These are phyloP conservation scores for Pteronotus mesoamericanus DNA, from an alignment of 2,797 vertebrate species.

Conservation along the genomic window DNA sequence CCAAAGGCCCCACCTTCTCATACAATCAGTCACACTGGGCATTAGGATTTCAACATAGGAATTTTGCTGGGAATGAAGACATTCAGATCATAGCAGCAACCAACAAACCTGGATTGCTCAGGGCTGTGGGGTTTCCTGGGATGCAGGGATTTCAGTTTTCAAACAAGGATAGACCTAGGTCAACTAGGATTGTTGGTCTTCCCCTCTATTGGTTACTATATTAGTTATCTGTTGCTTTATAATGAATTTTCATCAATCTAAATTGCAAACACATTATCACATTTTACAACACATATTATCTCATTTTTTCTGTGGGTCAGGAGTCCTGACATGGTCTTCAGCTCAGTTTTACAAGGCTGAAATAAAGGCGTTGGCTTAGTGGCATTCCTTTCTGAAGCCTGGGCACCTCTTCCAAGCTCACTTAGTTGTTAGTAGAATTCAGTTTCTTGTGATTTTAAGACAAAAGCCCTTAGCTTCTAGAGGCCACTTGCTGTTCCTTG, in stretches of 20 bases:
- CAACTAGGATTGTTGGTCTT: background rate
- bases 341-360: background rate
- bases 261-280: background rate
- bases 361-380: background rate
- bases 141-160: background rate
- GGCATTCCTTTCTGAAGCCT: background rate
- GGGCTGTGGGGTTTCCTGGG: background rate
- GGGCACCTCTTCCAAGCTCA: background rate
- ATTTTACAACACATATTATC: background rate
- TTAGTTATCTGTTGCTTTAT: background rate
- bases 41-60: background rate
- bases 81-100: background rate
- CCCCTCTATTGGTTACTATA: background rate
- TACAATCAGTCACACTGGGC: background rate
- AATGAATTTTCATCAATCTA: background rate
- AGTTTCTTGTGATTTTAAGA: constrained; percentile 8
- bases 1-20: background rate
- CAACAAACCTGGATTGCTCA: background rate
- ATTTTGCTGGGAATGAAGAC: background rate
- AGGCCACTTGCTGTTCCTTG: background rate
- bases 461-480: background rate
- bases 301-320: background rate
- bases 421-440: background rate
- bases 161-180: background rate
- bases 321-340: background rate